Conservation (phyloP, 2,888 invertebrate species). For the Leuctra nigra region DNA sequence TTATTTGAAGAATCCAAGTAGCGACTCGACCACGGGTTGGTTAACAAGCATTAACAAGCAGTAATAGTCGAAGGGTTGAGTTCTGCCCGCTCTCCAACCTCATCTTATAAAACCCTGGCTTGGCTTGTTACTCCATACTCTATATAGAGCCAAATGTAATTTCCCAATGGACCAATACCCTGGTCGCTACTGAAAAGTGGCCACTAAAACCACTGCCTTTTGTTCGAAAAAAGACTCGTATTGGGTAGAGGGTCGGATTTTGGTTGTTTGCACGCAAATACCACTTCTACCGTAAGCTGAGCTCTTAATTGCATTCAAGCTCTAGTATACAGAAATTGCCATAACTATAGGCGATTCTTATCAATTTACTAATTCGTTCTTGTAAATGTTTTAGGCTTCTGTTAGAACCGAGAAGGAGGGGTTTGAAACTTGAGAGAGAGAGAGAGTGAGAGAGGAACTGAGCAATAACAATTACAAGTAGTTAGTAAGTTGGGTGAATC, state of each 20-base stretch:
- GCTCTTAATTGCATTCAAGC: no score
- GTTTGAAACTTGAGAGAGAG: no score
- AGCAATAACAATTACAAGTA: conserved; percentile 13
- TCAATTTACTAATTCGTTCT: conserved; percentile 16
- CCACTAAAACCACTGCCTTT: conserved; percentile 20
- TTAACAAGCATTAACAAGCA: conserved; percentile 13
- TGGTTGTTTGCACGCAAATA: neutral
- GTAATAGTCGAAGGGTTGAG: neutral
- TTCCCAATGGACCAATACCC: conserved; percentile 24
- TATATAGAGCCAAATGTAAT: conserved; percentile 18
- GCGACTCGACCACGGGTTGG: no score
- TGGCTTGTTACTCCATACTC: no score
- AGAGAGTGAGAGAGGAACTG: neutral
- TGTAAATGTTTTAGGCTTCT: neutral
- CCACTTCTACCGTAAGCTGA: no score
- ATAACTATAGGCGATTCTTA: neutral
- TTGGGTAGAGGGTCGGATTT: neutral
- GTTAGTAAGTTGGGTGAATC: conserved; percentile 16
- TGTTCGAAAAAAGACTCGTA: conserved; percentile 15
- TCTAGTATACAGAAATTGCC: no score
- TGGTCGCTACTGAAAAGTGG: conserved; percentile 7
- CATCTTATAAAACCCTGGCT: neutral
- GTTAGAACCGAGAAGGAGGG: neutral
- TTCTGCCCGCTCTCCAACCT: neutral
- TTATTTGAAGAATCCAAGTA: no score